phyloP scores from a whole-genome alignment of 2,797 vertebrate genomes.

The Lateolabrax maculatus region DNA sequence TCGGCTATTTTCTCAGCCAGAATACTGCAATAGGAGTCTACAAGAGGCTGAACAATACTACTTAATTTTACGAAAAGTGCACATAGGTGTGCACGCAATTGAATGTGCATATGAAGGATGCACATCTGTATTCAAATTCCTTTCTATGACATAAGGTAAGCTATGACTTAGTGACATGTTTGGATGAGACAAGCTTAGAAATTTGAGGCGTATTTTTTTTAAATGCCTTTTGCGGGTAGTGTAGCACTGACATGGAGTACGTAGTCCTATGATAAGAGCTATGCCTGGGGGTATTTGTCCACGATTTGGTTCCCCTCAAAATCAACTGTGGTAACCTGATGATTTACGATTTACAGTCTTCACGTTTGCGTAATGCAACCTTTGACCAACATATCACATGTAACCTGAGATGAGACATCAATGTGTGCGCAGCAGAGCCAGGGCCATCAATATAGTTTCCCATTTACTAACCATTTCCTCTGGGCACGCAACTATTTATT shows the following conservation, averaged over 20 bases:
- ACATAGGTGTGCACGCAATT: not conserved
- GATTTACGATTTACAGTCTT: not conserved
- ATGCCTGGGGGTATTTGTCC: not conserved
- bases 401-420: conserved; percentile 37
- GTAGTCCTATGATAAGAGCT: not conserved
- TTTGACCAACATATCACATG: conserved; percentile 25
- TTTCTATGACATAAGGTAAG: not conserved
- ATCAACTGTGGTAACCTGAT: not conserved
- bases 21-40: not conserved
- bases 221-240: not conserved
- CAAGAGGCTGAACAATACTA: not conserved
- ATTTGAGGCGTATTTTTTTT: not conserved
- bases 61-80: not conserved
- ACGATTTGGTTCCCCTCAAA: not conserved
- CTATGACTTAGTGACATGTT: conserved; percentile 5
- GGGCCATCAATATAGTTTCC: conserved; percentile 42
- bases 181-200: conserved; percentile 8
- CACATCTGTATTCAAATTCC: not conserved
- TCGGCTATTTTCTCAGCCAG: not conserved
- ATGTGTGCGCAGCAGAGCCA: conserved; percentile 26
- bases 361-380: not conserved
- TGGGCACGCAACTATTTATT: conserved; percentile 59
- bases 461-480: conserved; percentile 62
- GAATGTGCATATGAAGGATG: not conserved
- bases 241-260: not conserved